phyloP scores from a whole-genome alignment of 2,797 vertebrate genomes.

The Brachymystax lenok region DNA sequence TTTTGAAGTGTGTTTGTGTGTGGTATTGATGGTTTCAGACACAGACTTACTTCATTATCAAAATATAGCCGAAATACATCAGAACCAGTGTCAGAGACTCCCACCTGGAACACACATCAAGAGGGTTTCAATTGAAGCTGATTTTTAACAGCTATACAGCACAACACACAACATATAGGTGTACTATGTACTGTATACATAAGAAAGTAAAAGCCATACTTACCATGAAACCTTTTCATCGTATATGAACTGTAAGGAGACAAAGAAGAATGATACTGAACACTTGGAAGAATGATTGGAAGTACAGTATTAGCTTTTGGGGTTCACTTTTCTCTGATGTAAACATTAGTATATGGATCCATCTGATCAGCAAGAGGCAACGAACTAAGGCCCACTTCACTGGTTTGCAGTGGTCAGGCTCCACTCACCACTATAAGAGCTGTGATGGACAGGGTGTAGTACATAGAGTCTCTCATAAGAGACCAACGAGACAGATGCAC shows the following conservation, averaged over 20 bases:
- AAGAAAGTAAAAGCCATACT: conserved; percentile 54
- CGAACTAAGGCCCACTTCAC: too few relatives aligned
- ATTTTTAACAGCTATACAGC: neutral
- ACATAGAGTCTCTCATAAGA: conserved; percentile 89
- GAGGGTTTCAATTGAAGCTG: neutral
- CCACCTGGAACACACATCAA: conserved; percentile 81
- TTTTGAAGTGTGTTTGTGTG: neutral
- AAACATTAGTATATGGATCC: neutral
- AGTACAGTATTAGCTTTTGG: neutral
- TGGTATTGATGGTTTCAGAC: neutral
- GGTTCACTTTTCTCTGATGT: neutral
- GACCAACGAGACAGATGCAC: conserved; percentile 89
- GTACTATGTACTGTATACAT: neutral
- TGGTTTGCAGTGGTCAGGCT: neutral
- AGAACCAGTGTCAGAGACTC: conserved; percentile 89
- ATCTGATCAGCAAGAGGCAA: too few relatives aligned
- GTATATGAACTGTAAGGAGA: conserved; percentile 88
- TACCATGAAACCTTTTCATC: conserved; percentile 95
- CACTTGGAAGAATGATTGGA: neutral
- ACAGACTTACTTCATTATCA: conserved; percentile 97
- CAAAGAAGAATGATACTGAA: conserved; percentile 7
- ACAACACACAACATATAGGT: neutral
- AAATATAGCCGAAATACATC: conserved; percentile 93
- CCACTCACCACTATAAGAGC: conserved; percentile 89
- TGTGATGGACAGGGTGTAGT: conserved; percentile 90